Evolutionary conservation across 2,888 invertebrate species (phyloP).

Genomic region (Autographa pulchrina): DNA sequence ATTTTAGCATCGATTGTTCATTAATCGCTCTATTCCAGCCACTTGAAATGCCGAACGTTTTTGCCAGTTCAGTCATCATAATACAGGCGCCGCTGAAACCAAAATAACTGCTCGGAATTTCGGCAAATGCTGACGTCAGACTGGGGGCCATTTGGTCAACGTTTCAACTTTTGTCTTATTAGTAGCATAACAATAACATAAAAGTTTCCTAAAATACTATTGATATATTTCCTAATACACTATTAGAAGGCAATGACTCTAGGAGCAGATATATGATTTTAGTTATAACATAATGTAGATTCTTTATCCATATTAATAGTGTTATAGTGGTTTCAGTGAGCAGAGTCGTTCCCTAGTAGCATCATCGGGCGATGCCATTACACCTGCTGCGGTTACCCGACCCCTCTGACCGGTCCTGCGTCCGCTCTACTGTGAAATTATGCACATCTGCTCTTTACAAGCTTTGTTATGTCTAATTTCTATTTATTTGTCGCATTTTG

Average conservation of each 20-base stretch:
- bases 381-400: slow-evolving; percentile 82
- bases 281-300: background rate
- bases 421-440: slow-evolving; percentile 85
- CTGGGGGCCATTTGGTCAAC: slow-evolving; percentile 79
- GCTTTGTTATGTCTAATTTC: slow-evolving; percentile 47
- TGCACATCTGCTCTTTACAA: slow-evolving; percentile 78
- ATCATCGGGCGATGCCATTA: slow-evolving; percentile 58
- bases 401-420: slow-evolving; percentile 81
- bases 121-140: slow-evolving; percentile 81
- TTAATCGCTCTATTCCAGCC: slow-evolving; percentile 67
- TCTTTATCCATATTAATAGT: slow-evolving; percentile 13
- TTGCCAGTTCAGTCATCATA: slow-evolving; percentile 79
- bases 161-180: slow-evolving; percentile 62
- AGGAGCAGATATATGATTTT: background rate
- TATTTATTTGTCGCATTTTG: slow-evolving; percentile 33
- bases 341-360: slow-evolving; percentile 44
- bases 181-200: slow-evolving; percentile 13
- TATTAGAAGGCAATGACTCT: background rate
- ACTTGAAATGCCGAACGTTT: slow-evolving; percentile 78
- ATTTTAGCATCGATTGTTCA: slow-evolving; percentile 66
- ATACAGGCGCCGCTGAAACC: slow-evolving; percentile 73
- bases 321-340: slow-evolving; percentile 24
- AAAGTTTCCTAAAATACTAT: background rate
- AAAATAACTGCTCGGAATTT: slow-evolving; percentile 79
- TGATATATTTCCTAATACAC: background rate